Conservation (phyloP, 2,113 vertebrate species). For the Nesoenas mayeri region DNA sequence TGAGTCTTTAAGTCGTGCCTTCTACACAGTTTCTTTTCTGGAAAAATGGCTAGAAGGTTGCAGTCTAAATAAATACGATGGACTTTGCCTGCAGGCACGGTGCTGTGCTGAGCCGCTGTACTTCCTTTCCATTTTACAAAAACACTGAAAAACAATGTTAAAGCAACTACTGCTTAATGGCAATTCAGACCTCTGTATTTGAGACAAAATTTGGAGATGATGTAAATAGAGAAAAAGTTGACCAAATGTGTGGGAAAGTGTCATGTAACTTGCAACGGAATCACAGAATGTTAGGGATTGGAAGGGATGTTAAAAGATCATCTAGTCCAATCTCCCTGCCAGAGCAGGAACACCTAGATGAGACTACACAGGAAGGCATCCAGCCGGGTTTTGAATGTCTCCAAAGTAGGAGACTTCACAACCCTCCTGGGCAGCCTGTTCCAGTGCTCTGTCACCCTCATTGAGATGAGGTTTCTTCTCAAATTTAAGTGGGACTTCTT, state of each 20-base stretch:
- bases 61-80: not conserved
- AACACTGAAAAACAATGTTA: not conserved
- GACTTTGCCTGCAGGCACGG: not conserved
- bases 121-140: not conserved
- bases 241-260: not conserved
- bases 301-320: too few species aligned
- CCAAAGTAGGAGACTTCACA: too few species aligned
- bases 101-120: not conserved
- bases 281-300: too few species aligned
- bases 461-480: too few species aligned
- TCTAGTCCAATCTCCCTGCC: too few species aligned
- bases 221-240: not conserved
- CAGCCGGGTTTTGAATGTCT: too few species aligned
- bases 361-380: too few species aligned
- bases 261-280: not conserved
- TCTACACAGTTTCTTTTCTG: not conserved
- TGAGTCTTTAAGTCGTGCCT: not conserved
- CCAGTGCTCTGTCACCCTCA: too few species aligned
- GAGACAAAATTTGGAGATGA: not conserved
- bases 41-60: not conserved
- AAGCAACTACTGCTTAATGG: not conserved
- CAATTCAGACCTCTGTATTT: not conserved
- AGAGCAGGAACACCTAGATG: too few species aligned
- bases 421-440: too few species aligned
- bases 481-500: too few species aligned